These are phyloP conservation scores for Lucilia cuprina DNA, from an alignment of 1,140 invertebrate genomes.

Conservation along the genomic window DNA sequence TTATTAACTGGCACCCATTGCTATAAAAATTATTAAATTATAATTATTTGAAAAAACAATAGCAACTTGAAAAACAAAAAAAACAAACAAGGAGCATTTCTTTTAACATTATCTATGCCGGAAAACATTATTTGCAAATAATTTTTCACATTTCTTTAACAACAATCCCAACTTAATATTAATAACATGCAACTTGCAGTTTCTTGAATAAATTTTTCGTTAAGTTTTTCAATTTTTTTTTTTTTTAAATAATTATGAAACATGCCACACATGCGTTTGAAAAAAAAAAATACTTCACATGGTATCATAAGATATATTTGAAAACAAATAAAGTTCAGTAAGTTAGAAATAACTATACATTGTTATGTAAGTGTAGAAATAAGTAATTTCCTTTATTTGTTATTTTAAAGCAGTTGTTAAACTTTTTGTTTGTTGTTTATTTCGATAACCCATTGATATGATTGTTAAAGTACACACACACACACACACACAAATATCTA, in stretches of 20 bases:
- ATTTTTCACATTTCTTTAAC: constrained; percentile 2
- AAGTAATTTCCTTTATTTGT: constrained; percentile 7
- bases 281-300: background rate
- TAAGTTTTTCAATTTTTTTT: background rate
- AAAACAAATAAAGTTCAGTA: background rate
- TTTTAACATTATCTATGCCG: background rate
- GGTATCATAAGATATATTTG: background rate
- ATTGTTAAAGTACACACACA: background rate
- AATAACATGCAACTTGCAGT: background rate
- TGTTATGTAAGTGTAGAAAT: background rate
- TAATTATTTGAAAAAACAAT: background rate
- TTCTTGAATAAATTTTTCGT: background rate
- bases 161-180: background rate
- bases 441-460: constrained; percentile 6
- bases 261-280: background rate
- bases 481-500: background rate
- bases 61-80: background rate
- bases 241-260: background rate
- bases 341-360: background rate
- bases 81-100: background rate
- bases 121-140: background rate
- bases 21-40: constrained; percentile 19
- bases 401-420: background rate
- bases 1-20: background rate
- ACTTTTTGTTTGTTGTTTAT: background rate